Conservation (phyloP, 1,140 invertebrate species). For the Bombus difficillimus region DNA sequence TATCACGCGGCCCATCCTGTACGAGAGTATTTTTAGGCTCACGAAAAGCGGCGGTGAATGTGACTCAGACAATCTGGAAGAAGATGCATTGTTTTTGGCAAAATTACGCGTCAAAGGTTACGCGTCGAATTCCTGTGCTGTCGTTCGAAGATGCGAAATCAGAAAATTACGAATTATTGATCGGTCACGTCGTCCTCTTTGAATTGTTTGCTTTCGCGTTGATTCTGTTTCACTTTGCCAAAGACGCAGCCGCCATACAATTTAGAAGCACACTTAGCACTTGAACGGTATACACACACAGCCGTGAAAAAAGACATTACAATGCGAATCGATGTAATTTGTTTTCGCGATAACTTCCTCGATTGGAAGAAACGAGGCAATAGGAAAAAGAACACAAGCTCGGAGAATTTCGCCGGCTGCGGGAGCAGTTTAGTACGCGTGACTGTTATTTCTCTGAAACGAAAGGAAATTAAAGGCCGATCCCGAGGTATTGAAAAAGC, state of each 20-base stretch:
- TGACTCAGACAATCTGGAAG: neutral
- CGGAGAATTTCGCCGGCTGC: neutral
- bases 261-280: constrained; percentile 11
- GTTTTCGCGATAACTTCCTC: constrained; percentile 63
- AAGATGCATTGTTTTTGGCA: neutral
- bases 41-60: neutral
- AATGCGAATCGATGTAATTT: constrained; percentile 67
- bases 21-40: too few species aligned
- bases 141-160: constrained; percentile 47
- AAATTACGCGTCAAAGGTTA: neutral
- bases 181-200: constrained; percentile 12
- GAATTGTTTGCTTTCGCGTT: constrained; percentile 9
- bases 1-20: neutral
- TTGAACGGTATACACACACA: neutral
- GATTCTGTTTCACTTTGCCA: constrained; percentile 40
- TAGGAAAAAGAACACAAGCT: constrained; percentile 1
- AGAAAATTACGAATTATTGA: constrained; percentile 54
- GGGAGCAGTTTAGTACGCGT: neutral
- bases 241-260: constrained; percentile 23
- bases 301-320: constrained; percentile 64
- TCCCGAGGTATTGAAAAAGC: neutral
- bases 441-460: constrained; percentile 13
- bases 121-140: constrained; percentile 1
- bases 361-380: neutral
- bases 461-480: constrained; percentile 9